Evolutionary conservation across 2,888 invertebrate species (phyloP).

Genomic region (Phymatocera aterrima): DNA sequence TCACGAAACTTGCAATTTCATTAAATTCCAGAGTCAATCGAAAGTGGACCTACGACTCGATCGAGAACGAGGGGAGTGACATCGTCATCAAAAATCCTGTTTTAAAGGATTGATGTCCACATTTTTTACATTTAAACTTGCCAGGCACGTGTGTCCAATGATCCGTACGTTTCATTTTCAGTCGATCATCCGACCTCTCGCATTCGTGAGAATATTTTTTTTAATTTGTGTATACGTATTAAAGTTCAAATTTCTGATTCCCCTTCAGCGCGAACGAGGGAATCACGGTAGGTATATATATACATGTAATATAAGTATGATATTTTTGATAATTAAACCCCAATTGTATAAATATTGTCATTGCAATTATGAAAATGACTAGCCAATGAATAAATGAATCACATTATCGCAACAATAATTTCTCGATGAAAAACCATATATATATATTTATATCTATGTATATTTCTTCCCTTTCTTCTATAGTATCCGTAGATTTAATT

Average conservation of each 20-base stretch:
- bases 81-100: conserved; percentile 79
- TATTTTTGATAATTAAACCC: background rate
- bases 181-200: background rate
- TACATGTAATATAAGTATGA: too few relatives aligned
- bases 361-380: background rate
- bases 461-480: background rate
- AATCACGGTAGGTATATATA: background rate
- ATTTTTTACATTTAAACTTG: background rate
- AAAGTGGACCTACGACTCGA: conserved; percentile 86
- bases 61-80: conserved; percentile 89
- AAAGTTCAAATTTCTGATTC: background rate
- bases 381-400: background rate
- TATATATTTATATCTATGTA: background rate
- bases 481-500: background rate
- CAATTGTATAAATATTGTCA: background rate
- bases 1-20: background rate
- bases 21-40: conserved; percentile 81
- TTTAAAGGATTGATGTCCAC: conserved; percentile 56
- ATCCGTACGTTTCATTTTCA: background rate
- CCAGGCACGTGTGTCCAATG: background rate
- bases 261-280: background rate
- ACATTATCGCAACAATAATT: background rate
- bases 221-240: background rate
- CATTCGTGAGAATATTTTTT: background rate
- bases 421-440: conserved; percentile 23